Percentiles rank a stretch among this genome's conserved stretches.
Conservation (phyloP, 2,888 invertebrate species). For the Elysia crispata region DNA sequence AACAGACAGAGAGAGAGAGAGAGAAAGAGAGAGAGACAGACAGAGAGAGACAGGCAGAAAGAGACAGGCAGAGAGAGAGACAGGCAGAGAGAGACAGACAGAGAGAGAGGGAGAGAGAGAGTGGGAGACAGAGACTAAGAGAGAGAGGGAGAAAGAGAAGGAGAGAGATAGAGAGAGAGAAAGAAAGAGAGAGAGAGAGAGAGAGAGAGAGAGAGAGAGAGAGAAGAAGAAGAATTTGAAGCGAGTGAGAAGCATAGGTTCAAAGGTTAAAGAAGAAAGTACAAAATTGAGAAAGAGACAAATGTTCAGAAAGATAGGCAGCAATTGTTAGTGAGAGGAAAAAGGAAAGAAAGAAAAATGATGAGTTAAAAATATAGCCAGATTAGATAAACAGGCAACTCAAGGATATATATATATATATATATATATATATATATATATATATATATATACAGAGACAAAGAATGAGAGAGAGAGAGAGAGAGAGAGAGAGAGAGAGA, state of each 20-base stretch:
- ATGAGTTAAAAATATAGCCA: too few species aligned
- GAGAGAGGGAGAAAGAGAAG: background rate
- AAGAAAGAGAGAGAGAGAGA: background rate
- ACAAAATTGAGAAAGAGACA: too few species aligned
- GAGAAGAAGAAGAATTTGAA: background rate
- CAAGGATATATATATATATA: too few species aligned
- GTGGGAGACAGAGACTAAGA: background rate
- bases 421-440: too few species aligned
- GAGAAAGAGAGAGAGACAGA: constrained; percentile 5
- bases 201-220: constrained; percentile 4
- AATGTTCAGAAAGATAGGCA: too few species aligned
- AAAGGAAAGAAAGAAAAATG: too few species aligned
- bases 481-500: too few species aligned
- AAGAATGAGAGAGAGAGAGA: too few species aligned
- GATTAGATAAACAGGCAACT: too few species aligned
- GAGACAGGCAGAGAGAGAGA: background rate
- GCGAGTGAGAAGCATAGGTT: background rate
- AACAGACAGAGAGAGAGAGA: background rate
- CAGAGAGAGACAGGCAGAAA: constrained; percentile 13
- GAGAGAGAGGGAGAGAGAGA: background rate
- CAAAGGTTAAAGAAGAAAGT: too few species aligned
- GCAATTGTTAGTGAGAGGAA: too few species aligned
- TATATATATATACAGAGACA: too few species aligned
- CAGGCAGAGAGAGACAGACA: background rate
- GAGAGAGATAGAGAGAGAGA: background rate